A percentile compares a stretch with the other conserved stretches of the same genome.
Conservation (phyloP, 2,888 invertebrate species). For the Andrena flavipes region DNA sequence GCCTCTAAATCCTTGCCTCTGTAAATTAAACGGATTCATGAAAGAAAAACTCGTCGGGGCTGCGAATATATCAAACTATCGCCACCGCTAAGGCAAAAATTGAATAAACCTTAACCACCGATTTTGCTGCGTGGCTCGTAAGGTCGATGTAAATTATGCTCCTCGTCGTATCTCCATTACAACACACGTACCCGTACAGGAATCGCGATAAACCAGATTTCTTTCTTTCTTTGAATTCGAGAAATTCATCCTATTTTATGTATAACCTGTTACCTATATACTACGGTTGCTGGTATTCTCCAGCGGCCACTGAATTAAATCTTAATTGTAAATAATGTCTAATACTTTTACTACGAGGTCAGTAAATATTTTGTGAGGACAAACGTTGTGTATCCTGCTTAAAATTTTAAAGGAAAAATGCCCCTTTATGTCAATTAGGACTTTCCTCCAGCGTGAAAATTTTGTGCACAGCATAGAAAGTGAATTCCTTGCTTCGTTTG, state of each 20-base stretch:
- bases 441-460: no score
- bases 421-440: no score
- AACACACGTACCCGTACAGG: background rate
- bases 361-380: no score
- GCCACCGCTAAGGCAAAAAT: background rate
- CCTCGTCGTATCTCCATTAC: background rate
- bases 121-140: background rate
- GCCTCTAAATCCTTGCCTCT: background rate
- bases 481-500: no score
- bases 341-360: no score
- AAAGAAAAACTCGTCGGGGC: conserved; percentile 2
- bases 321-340: no score
- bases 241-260: background rate
- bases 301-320: no score
- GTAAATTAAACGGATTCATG: conserved; percentile 14
- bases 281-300: no score
- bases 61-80: background rate
- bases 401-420: no score
- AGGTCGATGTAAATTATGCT: background rate
- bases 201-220: background rate
- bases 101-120: background rate
- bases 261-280: no score
- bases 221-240: background rate
- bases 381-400: no score
- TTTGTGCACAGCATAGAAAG: no score